phyloP scores from a whole-genome alignment of 2,113 vertebrate species.

The Accipiter virgatus region DNA sequence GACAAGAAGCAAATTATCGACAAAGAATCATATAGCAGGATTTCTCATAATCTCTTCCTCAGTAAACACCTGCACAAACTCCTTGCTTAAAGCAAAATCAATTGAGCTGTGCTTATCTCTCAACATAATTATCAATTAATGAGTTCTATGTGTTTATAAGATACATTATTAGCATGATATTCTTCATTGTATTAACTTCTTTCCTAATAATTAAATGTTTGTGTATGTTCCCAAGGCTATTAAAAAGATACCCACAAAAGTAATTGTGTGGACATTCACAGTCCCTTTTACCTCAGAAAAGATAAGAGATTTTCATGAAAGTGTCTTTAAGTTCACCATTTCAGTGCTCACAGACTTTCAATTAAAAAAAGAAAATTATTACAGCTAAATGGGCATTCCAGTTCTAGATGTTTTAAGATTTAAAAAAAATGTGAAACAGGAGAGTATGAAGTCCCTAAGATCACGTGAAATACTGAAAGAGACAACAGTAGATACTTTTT shows the following conservation, averaged over 20 bases:
- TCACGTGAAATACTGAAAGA: neutral
- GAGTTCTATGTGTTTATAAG: constrained; percentile 16
- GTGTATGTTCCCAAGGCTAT: neutral
- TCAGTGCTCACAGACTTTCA: constrained; percentile 21
- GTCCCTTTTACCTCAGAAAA: neutral
- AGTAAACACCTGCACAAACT: neutral
- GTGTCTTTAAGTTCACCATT: constrained; percentile 4
- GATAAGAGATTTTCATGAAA: constrained; percentile 41
- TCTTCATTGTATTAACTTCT: constrained; percentile 9
- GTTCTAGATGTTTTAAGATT: neutral
- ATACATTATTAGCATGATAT: constrained; percentile 17
- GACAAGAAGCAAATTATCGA: neutral
- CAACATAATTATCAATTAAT: constrained; percentile 44
- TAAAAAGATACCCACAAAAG: constrained; percentile 47
- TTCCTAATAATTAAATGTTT: constrained; percentile 35
- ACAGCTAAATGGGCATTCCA: neutral
- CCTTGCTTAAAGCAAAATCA: constrained; percentile 4
- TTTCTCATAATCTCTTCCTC: neutral
- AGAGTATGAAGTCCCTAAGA: neutral
- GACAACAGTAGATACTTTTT: neutral
- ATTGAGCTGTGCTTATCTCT: neutral
- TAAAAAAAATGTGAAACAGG: neutral
- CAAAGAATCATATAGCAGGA: neutral
- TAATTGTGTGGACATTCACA: constrained; percentile 15
- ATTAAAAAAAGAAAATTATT: constrained; percentile 30